Evolutionary conservation across 2,113 vertebrate species (phyloP).

Genomic region (Hepsetus odoe): DNA sequence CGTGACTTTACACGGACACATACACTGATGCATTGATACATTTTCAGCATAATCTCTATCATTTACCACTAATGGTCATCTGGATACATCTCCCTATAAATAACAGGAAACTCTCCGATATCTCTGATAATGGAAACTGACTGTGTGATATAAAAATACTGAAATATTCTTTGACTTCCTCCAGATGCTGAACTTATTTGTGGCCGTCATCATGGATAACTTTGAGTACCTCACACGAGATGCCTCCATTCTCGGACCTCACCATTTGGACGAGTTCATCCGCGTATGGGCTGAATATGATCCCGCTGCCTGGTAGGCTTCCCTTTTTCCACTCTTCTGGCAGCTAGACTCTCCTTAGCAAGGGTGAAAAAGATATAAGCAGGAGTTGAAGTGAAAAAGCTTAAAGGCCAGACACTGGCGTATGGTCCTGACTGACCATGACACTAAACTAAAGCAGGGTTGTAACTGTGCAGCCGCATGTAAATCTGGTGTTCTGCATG

Average conservation of each 20-base stretch:
- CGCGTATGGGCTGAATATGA: conserved; percentile 98
- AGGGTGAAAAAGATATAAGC: conserved; percentile 23
- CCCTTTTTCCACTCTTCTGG: conserved; percentile 8
- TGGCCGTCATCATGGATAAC: conserved; percentile 99
- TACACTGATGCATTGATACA: not conserved
- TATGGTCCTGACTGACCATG: conserved; percentile 22
- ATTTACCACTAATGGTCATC: no score
- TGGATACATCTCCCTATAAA: no score
- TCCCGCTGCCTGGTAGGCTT: conserved; percentile 93
- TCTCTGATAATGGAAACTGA: no score
- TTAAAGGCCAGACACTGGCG: conserved; percentile 17
- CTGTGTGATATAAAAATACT: not conserved
- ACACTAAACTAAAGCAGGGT: conserved; percentile 21
- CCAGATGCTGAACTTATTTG: conserved; percentile 98
- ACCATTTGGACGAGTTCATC: conserved; percentile 98
- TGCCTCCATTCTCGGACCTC: conserved; percentile 96
- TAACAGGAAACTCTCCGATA: no score
- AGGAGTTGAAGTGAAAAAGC: not conserved
- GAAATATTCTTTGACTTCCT: not conserved
- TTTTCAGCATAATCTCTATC: no score
- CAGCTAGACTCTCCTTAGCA: conserved; percentile 1
- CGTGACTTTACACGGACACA: conserved; percentile 59
- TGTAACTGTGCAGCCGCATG: conserved; percentile 51
- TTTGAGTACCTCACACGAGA: conserved; percentile 98
- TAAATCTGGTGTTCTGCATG: conserved; percentile 63